Percentiles rank a stretch among this genome's conserved stretches.
Evolutionary conservation across 1,140 invertebrate species (phyloP).

Genomic region (Eriocheir sinensis): DNA sequence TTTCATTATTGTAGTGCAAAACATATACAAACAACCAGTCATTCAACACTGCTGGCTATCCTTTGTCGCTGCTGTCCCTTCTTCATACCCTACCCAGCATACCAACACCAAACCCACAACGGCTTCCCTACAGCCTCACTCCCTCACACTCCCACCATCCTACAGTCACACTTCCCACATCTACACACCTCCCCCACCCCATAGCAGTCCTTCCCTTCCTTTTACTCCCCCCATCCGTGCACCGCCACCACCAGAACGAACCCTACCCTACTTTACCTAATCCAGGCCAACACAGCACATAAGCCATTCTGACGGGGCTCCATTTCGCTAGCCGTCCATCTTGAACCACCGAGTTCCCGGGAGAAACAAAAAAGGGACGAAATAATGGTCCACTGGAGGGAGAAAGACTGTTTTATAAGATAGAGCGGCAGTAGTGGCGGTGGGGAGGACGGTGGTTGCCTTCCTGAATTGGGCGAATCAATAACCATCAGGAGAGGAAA

Average conservation of each 20-base stretch:
- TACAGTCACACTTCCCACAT: neutral
- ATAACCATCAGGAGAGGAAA: conserved; percentile 66
- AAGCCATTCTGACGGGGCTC: neutral
- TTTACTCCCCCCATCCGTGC: neutral
- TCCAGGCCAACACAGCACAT: neutral
- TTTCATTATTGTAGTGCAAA: too few species aligned
- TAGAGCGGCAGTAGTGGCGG: neutral
- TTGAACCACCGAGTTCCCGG: neutral
- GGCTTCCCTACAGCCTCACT: too few species aligned
- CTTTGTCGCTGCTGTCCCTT: too few species aligned
- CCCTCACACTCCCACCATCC: neutral
- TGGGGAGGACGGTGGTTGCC: neutral
- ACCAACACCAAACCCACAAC: too few species aligned
- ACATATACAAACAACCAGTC: too few species aligned
- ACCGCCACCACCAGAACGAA: neutral
- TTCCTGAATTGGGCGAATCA: conserved; percentile 56
- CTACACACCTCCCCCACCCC: neutral
- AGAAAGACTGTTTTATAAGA: neutral
- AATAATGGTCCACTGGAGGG: conserved; percentile 39
- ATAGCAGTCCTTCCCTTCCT: neutral
- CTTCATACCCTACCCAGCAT: too few species aligned
- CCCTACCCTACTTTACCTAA: neutral
- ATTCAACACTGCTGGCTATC: too few species aligned
- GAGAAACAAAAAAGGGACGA: conserved; percentile 18
- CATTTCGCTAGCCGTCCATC: neutral